Percentiles rank a stretch among this genome's conserved stretches.
Conservation (phyloP, 1,140 invertebrate species). For the Aphaenogaster ashmeadi region DNA sequence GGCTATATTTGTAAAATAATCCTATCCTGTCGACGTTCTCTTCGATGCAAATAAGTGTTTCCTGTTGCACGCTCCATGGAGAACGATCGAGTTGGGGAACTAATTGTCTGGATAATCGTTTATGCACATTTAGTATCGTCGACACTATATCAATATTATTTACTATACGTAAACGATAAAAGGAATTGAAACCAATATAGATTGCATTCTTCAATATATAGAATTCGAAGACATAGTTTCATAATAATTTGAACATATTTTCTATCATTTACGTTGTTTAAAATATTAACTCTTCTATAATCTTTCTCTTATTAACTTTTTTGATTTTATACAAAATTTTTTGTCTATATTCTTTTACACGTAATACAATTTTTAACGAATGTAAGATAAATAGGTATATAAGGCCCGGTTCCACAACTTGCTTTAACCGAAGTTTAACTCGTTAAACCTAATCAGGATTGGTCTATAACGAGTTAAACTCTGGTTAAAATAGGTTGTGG, state of each 20-base stretch:
- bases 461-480: too few species aligned
- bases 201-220: not conserved
- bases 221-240: not conserved
- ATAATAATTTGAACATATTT: not conserved
- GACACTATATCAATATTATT: not conserved
- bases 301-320: not conserved
- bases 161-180: not conserved
- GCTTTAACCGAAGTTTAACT: too few species aligned
- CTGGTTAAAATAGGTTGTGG: too few species aligned
- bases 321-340: not conserved
- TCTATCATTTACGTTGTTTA: not conserved
- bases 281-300: not conserved
- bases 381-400: not conserved
- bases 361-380: not conserved
- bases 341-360: not conserved
- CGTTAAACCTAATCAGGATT: too few species aligned
- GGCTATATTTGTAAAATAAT: constrained; percentile 31
- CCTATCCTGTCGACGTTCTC: not conserved
- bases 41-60: constrained; percentile 45
- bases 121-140: not conserved
- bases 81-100: not conserved
- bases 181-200: not conserved
- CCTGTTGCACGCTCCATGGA: constrained; percentile 40
- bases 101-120: constrained; percentile 45
- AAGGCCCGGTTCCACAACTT: too few species aligned